Conservation (phyloP, 2,797 vertebrate species). For the Echiichthys vipera region DNA sequence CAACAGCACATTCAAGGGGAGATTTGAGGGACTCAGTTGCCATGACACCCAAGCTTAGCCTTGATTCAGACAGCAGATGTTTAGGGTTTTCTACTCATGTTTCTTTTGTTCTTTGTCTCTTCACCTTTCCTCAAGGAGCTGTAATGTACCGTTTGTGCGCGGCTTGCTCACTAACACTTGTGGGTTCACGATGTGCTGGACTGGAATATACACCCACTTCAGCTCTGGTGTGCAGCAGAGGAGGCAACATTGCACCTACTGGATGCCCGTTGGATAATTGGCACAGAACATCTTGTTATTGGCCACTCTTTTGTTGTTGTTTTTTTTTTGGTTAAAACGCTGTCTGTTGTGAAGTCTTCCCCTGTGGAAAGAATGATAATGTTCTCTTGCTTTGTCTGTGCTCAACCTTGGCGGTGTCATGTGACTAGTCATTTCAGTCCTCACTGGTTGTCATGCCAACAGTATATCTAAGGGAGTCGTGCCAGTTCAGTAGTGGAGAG, state of each 20-base stretch:
- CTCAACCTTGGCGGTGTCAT: conserved; percentile 77
- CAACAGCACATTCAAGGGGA: conserved; percentile 60
- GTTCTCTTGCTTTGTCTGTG: conserved; percentile 67
- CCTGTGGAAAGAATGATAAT: conserved; percentile 45
- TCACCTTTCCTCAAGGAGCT: conserved; percentile 42
- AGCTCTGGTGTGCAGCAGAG: conserved; percentile 30
- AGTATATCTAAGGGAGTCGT: conserved; percentile 66
- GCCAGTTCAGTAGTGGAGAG: conserved; percentile 57
- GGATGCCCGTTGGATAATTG: conserved; percentile 71
- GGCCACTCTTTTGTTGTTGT: conserved; percentile 16
- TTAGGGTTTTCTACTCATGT: conserved; percentile 51
- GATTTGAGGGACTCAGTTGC: conserved; percentile 65
- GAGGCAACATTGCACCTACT: conserved; percentile 43
- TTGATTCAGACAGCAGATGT: conserved; percentile 53
- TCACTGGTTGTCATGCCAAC: conserved; percentile 85
- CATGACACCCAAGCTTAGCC: conserved; percentile 71
- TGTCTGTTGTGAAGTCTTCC: conserved; percentile 50
- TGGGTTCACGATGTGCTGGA: conserved; percentile 61
- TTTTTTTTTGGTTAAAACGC: conserved; percentile 8
- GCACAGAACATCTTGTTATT: conserved; percentile 66
- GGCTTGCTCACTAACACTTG: conserved; percentile 55
- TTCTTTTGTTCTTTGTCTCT: conserved; percentile 45
- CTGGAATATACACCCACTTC: conserved; percentile 54
- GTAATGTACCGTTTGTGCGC: conserved; percentile 37
- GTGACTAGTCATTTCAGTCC: conserved; percentile 73